Conservation (phyloP, 2,797 vertebrate species). For the Rhodeus uyekii region DNA sequence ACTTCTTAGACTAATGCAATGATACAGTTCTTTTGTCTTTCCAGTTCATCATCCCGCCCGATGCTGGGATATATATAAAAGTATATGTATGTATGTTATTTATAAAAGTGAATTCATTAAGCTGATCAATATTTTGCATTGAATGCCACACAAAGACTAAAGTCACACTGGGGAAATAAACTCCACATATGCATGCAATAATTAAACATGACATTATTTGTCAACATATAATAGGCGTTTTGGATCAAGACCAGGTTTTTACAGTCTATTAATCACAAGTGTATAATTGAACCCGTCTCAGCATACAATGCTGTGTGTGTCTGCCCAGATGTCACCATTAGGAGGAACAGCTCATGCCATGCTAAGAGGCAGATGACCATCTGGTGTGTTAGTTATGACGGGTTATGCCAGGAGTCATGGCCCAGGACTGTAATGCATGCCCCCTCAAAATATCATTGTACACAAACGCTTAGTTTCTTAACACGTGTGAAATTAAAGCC, state of each 20-base stretch:
- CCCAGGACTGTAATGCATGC: slow-evolving; percentile 12
- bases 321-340: slow-evolving; percentile 43
- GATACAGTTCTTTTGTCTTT: background rate
- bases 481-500: slow-evolving; percentile 31
- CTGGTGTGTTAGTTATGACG: slow-evolving; percentile 54
- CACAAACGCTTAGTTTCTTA: slow-evolving; percentile 14
- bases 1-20: background rate
- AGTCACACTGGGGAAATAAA: background rate
- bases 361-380: slow-evolving; percentile 40
- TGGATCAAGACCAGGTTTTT: slow-evolving; percentile 35
- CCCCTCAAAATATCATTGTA: slow-evolving; percentile 7
- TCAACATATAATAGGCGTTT: slow-evolving; percentile 4
- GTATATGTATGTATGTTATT: too few species aligned
- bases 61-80: background rate
- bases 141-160: background rate
- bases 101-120: background rate
- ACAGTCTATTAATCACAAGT: slow-evolving; percentile 35
- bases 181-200: slow-evolving; percentile 21
- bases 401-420: slow-evolving; percentile 25
- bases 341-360: slow-evolving; percentile 21
- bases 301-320: background rate
- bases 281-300: slow-evolving; percentile 15
- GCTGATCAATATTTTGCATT: background rate
- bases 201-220: slow-evolving; percentile 42
- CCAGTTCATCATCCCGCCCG: background rate